Conservation (phyloP, 2,113 vertebrate species). For the Siniperca chuatsi region DNA sequence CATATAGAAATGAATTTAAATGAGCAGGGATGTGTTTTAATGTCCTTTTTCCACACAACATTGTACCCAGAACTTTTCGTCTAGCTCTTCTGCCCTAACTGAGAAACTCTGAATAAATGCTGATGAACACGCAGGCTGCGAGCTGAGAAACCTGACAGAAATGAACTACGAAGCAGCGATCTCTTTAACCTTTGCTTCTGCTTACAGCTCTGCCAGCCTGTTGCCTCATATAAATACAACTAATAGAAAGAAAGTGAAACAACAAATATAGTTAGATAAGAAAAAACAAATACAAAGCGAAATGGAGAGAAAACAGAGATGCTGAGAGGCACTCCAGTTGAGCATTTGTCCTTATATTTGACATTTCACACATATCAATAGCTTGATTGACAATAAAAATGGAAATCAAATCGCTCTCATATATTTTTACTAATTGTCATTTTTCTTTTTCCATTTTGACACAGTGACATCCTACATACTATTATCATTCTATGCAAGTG, state of each 20-base stretch:
- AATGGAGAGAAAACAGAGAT: background rate
- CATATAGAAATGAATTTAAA: background rate
- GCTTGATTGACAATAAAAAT: background rate
- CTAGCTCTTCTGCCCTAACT: background rate
- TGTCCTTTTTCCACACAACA: background rate
- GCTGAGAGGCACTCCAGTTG: background rate
- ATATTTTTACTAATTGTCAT: background rate
- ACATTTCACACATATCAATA: background rate
- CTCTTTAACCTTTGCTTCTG: conserved; percentile 38
- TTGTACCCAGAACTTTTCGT: background rate
- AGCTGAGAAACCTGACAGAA: conserved; percentile 18
- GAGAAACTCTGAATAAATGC: background rate
- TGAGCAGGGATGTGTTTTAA: background rate
- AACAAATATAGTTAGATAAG: background rate
- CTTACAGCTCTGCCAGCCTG: conserved; percentile 23
- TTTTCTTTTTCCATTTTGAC: background rate
- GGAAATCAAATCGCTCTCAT: too few relatives aligned
- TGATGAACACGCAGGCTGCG: conserved; percentile 2
- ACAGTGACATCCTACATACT: background rate
- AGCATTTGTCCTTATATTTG: background rate
- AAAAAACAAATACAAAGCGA: background rate
- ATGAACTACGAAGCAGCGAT: conserved; percentile 32
- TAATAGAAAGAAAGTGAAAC: background rate
- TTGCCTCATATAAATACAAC: conserved; percentile 23
- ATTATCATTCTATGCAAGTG: background rate